Percentiles rank a stretch among this genome's conserved stretches.
Evolutionary conservation across 2,888 invertebrate species (phyloP).

Genomic region (Amphiduros pacificus): DNA sequence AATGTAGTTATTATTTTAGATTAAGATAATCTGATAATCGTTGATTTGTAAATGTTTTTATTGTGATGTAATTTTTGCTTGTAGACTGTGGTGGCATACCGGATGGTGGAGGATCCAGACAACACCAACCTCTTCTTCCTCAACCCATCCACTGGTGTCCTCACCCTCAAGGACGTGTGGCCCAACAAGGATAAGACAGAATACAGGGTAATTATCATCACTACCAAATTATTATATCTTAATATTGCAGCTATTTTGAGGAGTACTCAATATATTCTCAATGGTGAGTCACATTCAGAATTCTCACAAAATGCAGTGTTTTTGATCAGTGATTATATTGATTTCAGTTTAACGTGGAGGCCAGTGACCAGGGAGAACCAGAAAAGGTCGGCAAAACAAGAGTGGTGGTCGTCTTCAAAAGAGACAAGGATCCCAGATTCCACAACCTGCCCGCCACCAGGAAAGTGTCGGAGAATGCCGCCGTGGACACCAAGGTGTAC

Average conservation of each 20-base stretch:
- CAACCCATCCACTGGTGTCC: slow-evolving; percentile 35
- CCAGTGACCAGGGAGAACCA: slow-evolving; percentile 41
- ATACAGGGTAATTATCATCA: slow-evolving; percentile 35
- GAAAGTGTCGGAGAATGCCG: slow-evolving; percentile 27
- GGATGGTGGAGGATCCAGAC: slow-evolving; percentile 33
- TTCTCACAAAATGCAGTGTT: not conserved
- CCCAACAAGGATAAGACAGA: slow-evolving; percentile 29
- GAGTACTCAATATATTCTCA: too few species aligned
- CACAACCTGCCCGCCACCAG: slow-evolving; percentile 27
- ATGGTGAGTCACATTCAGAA: too few species aligned
- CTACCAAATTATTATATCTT: too few species aligned
- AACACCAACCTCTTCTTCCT: slow-evolving; percentile 33
- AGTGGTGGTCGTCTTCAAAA: slow-evolving; percentile 38
- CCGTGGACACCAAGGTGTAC: slow-evolving; percentile 25
- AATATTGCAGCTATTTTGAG: too few species aligned
- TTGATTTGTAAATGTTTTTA: not conserved
- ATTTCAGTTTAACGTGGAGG: slow-evolving; percentile 43
- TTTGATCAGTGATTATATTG: slow-evolving; percentile 5
- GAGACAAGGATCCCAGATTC: slow-evolving; percentile 32
- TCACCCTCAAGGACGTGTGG: slow-evolving; percentile 34
- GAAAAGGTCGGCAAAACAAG: slow-evolving; percentile 36
- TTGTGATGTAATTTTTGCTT: not conserved
- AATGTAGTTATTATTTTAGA: too few species aligned
- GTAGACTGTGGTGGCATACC: slow-evolving; percentile 31
- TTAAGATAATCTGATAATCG: not conserved